Percentiles rank a stretch among this genome's conserved stretches.
phyloP scores from a whole-genome alignment of 2,888 invertebrate species.

The Hipparchia sbordonii region DNA sequence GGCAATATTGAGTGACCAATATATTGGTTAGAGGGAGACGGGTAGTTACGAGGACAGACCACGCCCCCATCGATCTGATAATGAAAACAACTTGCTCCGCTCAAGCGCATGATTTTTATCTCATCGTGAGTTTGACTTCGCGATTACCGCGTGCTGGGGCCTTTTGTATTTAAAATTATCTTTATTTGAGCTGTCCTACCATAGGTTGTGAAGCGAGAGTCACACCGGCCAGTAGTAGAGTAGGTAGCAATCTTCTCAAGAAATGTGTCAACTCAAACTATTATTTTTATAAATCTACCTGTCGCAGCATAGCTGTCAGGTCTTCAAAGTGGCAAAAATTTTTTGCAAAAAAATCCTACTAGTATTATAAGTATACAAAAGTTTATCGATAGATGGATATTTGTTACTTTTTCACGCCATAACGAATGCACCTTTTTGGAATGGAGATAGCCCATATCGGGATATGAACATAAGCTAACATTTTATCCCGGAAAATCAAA shows the following conservation, averaged over 20 bases:
- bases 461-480: too few relatives aligned
- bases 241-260: too few relatives aligned
- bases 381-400: too few relatives aligned
- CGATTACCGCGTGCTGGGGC: slow-evolving; percentile 59
- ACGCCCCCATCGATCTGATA: slow-evolving; percentile 76
- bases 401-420: too few relatives aligned
- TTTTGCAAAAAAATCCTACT: too few relatives aligned
- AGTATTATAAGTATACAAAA: too few relatives aligned
- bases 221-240: too few relatives aligned
- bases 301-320: background rate
- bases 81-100: slow-evolving; percentile 63
- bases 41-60: slow-evolving; percentile 51
- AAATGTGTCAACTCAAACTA: background rate
- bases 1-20: slow-evolving; percentile 21
- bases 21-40: slow-evolving; percentile 50
- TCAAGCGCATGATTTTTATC: slow-evolving; percentile 54
- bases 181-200: slow-evolving; percentile 51
- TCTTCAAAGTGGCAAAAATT: background rate
- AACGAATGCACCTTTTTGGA: too few relatives aligned
- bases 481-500: too few relatives aligned
- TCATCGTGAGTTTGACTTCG: slow-evolving; percentile 52
- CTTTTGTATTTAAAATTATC: slow-evolving; percentile 73
- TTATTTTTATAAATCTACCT: background rate
- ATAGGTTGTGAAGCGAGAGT: background rate
- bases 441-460: too few relatives aligned